Base-by-base conservation (phyloP, 2,113 vertebrate genomes). In the Heloderma charlesbogerti region DNA sequence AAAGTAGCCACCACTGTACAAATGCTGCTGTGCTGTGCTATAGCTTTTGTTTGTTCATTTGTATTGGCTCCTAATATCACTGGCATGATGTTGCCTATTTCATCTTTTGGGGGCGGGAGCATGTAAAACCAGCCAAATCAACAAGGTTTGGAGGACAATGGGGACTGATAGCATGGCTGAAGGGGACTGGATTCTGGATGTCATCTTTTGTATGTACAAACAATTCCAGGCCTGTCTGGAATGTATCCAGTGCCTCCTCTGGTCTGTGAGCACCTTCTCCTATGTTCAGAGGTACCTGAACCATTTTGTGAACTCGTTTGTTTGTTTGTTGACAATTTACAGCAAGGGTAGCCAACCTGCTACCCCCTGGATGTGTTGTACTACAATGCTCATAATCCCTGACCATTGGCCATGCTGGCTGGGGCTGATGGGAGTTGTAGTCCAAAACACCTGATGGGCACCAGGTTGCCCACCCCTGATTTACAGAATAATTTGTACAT, bases 281-380 rank as follows among this genome's bases (percentile, higher is more conserved):
- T 78, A 77, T 94, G 97, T 92, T 96, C 93, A 95, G 95, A 96
- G 96, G 96, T 95, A 86, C 96, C 96, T 94, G 96, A 96, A 95
- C 94, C 71, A 34, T 69, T 84, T 77, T 54, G 48, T 71, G 87
- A 60, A 3, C 91, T 89, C 96, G 74, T 90, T 72, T 87, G 74
- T 90, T 72, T 87, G 1, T 81, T 37, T 13, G 75, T 57, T 25
- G 90, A 63, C 29, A 34, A 0, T 6, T 63, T 88, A 18, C 60
- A 63, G 5, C 60, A 63, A 18, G 60, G 20, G 60, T 63, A 63
- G 60, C 18, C 18, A 18, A 63, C 20, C 60, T 5, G 60, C 18
- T 22, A 5, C 20, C 60, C 20, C 60, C 60, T 5, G 5, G 60
- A 63, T 63, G 60, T 22, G 20, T 63, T 63, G 60, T 63, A 63